These are phyloP conservation scores for Spongilla lacustris DNA, from an alignment of 37 sponge, comb jelly and placozoan genomes.

Conservation along the genomic window DNA sequence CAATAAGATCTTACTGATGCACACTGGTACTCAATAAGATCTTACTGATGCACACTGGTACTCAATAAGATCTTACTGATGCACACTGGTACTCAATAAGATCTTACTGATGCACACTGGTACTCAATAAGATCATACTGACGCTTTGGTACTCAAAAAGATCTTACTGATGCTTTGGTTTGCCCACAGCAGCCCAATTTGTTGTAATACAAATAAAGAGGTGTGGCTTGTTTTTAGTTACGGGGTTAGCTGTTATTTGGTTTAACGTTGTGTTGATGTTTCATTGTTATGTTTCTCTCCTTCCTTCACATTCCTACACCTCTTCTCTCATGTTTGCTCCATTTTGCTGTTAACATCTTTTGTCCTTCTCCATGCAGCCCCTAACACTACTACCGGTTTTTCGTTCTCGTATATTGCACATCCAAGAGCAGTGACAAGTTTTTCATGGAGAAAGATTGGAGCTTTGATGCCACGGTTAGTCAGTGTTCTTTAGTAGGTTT, in stretches of 20 bases:
- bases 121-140: no score
- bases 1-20: no score
- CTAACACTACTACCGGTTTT: conserved; percentile 1
- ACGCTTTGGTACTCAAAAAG: no score
- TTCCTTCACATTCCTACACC: not conserved
- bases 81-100: no score
- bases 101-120: no score
- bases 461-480: conserved; percentile 73
- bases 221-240: not conserved
- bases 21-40: no score
- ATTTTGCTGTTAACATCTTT: no score
- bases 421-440: conserved; percentile 74
- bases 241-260: not conserved
- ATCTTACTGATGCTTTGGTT: no score
- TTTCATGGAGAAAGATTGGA: conserved; percentile 80
- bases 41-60: no score
- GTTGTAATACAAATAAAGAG: no score
- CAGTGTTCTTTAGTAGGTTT: not conserved
- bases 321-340: not conserved
- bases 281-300: not conserved
- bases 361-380: not conserved
- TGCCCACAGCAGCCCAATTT: no score
- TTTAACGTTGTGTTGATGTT: not conserved
- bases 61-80: no score
- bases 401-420: conserved; percentile 80